Conservation (phyloP, 2,888 invertebrate genomes). For the Microplitis manilae region DNA sequence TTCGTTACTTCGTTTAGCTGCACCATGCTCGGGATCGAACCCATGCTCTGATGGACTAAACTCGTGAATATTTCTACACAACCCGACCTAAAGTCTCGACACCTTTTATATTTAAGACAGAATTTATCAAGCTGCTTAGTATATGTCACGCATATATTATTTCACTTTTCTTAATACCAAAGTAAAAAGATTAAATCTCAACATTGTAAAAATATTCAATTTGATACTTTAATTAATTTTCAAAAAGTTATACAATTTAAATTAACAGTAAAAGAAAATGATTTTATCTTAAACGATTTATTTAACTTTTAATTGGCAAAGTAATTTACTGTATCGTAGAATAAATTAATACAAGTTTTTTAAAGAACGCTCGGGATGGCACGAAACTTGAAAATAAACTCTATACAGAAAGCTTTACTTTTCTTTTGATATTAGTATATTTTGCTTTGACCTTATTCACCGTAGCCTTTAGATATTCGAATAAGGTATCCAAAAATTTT, state of each 20-base stretch:
- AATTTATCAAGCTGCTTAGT: no score
- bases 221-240: neutral
- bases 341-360: constrained; percentile 59
- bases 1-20: no score
- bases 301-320: constrained; percentile 58
- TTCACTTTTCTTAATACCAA: no score
- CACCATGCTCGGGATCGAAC: no score
- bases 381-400: constrained; percentile 9
- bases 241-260: constrained; percentile 1
- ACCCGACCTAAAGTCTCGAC: no score
- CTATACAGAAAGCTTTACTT: neutral
- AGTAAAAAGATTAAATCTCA: no score
- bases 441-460: constrained; percentile 31
- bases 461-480: neutral
- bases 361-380: constrained; percentile 17
- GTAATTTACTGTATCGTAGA: constrained; percentile 57
- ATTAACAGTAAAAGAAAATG: constrained; percentile 5
- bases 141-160: no score
- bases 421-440: constrained; percentile 44
- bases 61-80: no score
- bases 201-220: no score
- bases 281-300: constrained; percentile 46
- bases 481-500: constrained; percentile 27
- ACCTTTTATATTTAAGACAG: no score
- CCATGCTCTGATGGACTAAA: no score